These are phyloP conservation scores for Meteorus colon DNA, from an alignment of 2,888 invertebrate species.

Conservation along the genomic window DNA sequence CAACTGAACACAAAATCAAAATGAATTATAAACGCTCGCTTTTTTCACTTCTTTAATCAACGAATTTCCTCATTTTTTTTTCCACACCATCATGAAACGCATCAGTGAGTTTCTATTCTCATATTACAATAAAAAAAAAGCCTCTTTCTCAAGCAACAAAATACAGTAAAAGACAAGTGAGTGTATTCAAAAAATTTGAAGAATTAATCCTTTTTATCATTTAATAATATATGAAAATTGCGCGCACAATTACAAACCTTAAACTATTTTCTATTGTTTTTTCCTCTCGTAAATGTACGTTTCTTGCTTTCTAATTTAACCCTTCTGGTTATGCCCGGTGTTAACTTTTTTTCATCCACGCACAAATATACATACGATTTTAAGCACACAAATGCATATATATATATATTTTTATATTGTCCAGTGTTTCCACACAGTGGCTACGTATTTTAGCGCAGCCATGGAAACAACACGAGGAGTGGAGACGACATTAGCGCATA, in stretches of 20 bases:
- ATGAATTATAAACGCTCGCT: neutral
- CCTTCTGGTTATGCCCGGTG: neutral
- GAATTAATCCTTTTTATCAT: no score
- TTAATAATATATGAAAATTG: neutral
- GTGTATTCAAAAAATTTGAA: no score
- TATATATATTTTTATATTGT: slow-evolving; percentile 8
- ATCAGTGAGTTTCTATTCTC: no score
- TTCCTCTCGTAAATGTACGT: neutral
- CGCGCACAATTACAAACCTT: neutral
- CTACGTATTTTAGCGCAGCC: slow-evolving; percentile 30
- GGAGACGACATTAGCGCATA: slow-evolving; percentile 8
- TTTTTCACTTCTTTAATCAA: neutral
- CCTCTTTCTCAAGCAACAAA: neutral
- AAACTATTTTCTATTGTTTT: neutral
- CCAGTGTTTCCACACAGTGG: slow-evolving; percentile 11
- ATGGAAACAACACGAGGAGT: slow-evolving; percentile 34
- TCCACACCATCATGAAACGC: neutral
- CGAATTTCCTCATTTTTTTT: neutral
- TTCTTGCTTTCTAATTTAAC: neutral
- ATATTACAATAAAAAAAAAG: no score
- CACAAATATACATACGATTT: neutral
- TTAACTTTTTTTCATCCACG: neutral
- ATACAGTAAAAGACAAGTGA: neutral
- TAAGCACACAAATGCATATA: neutral
- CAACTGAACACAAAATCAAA: neutral